Conservation (phyloP, 2,888 invertebrate species). For the Hirtodrosophila histrioides region DNA sequence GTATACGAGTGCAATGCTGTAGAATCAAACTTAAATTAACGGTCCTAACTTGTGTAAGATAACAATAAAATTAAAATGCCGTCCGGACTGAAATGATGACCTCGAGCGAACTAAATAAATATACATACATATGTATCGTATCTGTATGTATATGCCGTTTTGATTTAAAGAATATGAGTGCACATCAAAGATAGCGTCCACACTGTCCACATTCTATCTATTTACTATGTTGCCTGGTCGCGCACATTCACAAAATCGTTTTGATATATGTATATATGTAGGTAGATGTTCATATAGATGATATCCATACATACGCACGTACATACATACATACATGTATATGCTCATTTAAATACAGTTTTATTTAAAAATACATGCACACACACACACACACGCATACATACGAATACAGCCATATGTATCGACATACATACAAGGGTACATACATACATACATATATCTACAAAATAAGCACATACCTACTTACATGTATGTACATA, state of each 20-base stretch:
- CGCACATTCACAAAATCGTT: conserved; percentile 29
- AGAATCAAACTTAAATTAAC: conserved; percentile 29
- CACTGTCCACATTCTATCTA: conserved; percentile 61
- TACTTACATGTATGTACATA: too few relatives aligned
- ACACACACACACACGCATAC: neutral
- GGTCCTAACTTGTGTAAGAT: conserved; percentile 38
- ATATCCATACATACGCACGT: neutral
- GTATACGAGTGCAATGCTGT: conserved; percentile 8
- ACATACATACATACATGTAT: neutral
- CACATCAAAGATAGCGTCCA: conserved; percentile 67
- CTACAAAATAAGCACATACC: neutral
- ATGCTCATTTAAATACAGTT: conserved; percentile 25
- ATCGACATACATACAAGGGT: neutral
- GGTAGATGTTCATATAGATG: neutral
- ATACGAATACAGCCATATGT: neutral
- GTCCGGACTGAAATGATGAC: conserved; percentile 50
- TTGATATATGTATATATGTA: conserved; percentile 4
- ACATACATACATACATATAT: neutral
- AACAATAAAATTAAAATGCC: conserved; percentile 51
- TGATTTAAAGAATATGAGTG: conserved; percentile 60
- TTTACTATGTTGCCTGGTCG: conserved; percentile 38
- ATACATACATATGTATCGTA: conserved; percentile 9
- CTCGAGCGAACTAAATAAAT: conserved; percentile 45
- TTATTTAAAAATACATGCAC: conserved; percentile 22
- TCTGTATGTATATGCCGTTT: conserved; percentile 19